Base-by-base conservation (phyloP, 2,888 invertebrate genomes). In the Dolomedes plantarius region DNA sequence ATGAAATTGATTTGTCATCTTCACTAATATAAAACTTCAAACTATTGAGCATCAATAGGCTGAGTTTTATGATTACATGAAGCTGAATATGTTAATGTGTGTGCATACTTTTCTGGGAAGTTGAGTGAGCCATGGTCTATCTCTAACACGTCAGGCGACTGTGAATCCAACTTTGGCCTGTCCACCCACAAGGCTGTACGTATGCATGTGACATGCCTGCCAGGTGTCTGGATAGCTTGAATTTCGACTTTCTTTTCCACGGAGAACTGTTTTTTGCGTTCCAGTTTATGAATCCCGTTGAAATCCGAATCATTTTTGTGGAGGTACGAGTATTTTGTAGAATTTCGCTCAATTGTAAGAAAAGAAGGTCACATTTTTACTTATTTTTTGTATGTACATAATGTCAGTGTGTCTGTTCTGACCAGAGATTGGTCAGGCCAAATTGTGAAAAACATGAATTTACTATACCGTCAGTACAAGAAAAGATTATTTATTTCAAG, bases 321-420 rank as follows among this genome's bases (percentile, higher is more conserved):
- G 71, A 67, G 13, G 76, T 77, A 85, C 77, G 77, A 85, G 83
- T 85, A 85, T 85, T 85, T 85, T 85, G 77, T 85, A 85, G 83
- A 85, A 85, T 78, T 85, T 85, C 83, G 83, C 83, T 85, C 83
- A 85, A 85, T 73, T 85, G 83, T 85, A 85, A 77, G 83, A 85
- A 85, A 78, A 78, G 83, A 85, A 68, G 76, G 83, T 85, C 77
- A 73, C 83, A 85, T 85, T 85, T 85, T 85, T 85, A 85, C 83
- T 85, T 85, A 85, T 85, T 85, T 85, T 85, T 85, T 85, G 77
- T 85, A 85, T 85, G 83, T 85, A 85, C 77, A 85, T 85, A 69
- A 85, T 73, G 83, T 85, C 83, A 85, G 68, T 77, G 83, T 85
- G 83, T 85, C 72, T 78, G 73, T 85, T 85, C 83, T 85, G 83